Base-by-base conservation (phyloP, 2,113 vertebrate species). In the Myiopsitta monachus region DNA sequence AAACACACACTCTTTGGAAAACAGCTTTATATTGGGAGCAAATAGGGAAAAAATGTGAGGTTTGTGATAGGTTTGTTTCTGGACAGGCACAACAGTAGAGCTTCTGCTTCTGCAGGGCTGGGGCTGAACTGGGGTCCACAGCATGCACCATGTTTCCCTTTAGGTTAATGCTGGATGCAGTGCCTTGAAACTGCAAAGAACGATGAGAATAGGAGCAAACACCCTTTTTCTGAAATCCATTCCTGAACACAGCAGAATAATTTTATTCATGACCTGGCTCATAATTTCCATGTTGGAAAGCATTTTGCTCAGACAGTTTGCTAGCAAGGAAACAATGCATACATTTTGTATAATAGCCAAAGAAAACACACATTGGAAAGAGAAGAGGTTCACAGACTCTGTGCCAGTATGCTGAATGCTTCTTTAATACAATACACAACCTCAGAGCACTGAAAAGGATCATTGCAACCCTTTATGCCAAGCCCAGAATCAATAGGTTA, bases 101-200 rank as follows among this genome's bases (percentile, higher is more conserved):
- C 26, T 49, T 59, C 38, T 67, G 26, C 39, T 76, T 18, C 55
- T 68, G 55, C 61, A 59, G 57, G 38, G 38, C 49, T 36, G 64
- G 33, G 38, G 24, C 22, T 67, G 61, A 38, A 28, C 14, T 33
- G n/a, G 69, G 30, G 23, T 63, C 69, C 41, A 39, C 22, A 21
- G 16, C 3, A 7, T 0, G 4, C 2, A 1, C 44, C 28, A 24
- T 3, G 12, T 26, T 70, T 36, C 28, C 38, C 49, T 62, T 46
- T 3, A 7, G 1, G 6, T 54, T 31, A 54, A 47, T 1, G 22
- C 55, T 57, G 73, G 73, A 28, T 28, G 1, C 0, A 14, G 11
- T 6, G 22, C 55, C 61, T n/a, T 24, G 75, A 55, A 61, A 64
- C 8, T 11, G 36, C 54, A 3, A 27, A 31, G 69, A 75, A n/a